phyloP scores from a whole-genome alignment of 2,797 vertebrate species.

The Enteromius mattozi region DNA sequence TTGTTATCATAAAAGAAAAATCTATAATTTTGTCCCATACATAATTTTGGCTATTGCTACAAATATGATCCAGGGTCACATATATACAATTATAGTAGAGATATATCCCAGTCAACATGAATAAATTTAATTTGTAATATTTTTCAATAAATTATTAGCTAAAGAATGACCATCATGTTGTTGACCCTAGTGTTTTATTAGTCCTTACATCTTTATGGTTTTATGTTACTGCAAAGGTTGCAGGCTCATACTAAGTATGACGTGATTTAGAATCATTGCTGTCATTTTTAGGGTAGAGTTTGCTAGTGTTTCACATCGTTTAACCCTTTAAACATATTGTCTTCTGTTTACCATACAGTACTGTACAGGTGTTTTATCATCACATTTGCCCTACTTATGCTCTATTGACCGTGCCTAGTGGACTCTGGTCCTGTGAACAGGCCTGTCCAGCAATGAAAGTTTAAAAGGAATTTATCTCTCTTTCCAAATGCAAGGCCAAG shows the following conservation, averaged over 20 bases:
- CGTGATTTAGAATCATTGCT: background rate
- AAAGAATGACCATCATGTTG: background rate
- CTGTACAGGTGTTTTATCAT: slow-evolving; percentile 22
- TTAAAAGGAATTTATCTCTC: slow-evolving; percentile 60
- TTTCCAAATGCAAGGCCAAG: slow-evolving; percentile 73
- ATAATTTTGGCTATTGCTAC: no score
- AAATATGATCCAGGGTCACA: no score
- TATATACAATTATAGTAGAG: background rate
- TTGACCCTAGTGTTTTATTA: slow-evolving; percentile 4
- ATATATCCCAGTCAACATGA: background rate
- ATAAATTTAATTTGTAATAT: background rate
- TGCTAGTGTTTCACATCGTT: background rate
- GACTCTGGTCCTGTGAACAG: slow-evolving; percentile 70
- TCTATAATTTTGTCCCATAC: no score
- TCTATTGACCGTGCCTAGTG: slow-evolving; percentile 33
- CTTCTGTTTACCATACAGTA: background rate
- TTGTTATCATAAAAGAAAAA: no score
- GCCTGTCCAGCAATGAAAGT: slow-evolving; percentile 54
- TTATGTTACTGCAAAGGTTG: slow-evolving; percentile 7
- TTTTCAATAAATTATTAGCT: background rate
- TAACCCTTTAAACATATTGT: background rate
- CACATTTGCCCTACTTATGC: slow-evolving; percentile 45
- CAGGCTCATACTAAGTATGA: background rate
- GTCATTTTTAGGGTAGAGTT: background rate
- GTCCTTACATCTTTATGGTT: slow-evolving; percentile 11